phyloP scores from a whole-genome alignment of 1,140 invertebrate genomes.

The Orchestia grillus region DNA sequence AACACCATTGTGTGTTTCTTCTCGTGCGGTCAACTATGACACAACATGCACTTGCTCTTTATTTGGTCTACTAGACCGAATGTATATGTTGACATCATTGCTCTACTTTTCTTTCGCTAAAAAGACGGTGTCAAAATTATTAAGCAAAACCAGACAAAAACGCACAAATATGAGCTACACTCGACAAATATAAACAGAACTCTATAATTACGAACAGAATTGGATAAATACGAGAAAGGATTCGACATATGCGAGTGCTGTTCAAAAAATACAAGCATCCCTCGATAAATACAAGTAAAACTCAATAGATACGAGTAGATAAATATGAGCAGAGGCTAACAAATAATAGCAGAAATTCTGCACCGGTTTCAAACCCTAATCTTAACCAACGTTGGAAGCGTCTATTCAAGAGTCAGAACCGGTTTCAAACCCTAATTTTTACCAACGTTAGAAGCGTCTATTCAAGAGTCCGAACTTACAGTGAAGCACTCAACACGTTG shows the following conservation, averaged over 20 bases:
- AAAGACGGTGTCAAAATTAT: neutral
- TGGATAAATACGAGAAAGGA: too few species aligned
- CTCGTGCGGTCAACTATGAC: neutral
- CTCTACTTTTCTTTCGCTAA: neutral
- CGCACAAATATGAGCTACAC: too few species aligned
- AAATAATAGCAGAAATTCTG: too few species aligned
- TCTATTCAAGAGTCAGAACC: neutral
- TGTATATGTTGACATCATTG: neutral
- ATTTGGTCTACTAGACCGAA: neutral
- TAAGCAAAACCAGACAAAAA: neutral
- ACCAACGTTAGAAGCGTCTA: neutral
- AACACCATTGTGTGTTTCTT: neutral
- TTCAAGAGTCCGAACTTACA: neutral
- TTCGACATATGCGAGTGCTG: too few species aligned
- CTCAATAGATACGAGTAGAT: too few species aligned
- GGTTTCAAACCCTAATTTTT: neutral
- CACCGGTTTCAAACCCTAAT: neutral
- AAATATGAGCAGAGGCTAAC: too few species aligned
- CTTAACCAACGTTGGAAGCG: neutral
- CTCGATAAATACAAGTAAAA: too few species aligned
- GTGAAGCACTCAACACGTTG: neutral
- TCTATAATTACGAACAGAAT: too few species aligned
- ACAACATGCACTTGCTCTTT: neutral
- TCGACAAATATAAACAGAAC: too few species aligned
- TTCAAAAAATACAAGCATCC: too few species aligned